Conservation (phyloP, 2,797 vertebrate species). For the Platyrinchus mystaceus region DNA sequence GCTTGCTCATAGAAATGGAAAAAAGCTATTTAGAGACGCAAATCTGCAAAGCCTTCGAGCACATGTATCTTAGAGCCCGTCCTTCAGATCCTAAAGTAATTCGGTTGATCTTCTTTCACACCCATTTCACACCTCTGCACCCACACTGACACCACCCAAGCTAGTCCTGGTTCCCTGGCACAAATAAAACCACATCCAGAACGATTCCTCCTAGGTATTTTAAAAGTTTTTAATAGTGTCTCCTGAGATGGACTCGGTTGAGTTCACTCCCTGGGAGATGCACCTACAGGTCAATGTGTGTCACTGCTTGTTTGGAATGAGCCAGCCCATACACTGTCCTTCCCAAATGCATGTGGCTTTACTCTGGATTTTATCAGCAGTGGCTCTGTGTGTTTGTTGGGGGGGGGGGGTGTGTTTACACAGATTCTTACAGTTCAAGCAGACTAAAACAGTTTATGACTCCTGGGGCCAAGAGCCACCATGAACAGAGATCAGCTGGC, state of each 20-base stretch:
- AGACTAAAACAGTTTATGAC: background rate
- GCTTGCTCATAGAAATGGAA: background rate
- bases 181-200: background rate
- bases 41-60: conserved; percentile 30
- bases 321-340: background rate
- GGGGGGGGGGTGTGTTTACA: background rate
- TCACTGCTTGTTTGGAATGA: background rate
- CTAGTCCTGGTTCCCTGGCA: background rate
- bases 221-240: background rate
- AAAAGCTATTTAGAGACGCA: conserved; percentile 44
- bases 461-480: background rate
- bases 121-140: background rate
- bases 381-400: background rate
- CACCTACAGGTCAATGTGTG: background rate
- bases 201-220: background rate
- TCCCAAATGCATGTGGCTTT: background rate
- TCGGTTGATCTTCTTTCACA: background rate
- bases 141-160: background rate
- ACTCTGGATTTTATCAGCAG: background rate
- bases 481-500: background rate
- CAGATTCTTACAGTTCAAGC: background rate
- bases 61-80: background rate
- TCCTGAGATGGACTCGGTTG: background rate
- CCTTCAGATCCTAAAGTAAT: conserved; percentile 14
- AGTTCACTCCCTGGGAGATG: background rate